Conservation (phyloP, 1,140 invertebrate genomes). For the Sminthurides bifidus region DNA sequence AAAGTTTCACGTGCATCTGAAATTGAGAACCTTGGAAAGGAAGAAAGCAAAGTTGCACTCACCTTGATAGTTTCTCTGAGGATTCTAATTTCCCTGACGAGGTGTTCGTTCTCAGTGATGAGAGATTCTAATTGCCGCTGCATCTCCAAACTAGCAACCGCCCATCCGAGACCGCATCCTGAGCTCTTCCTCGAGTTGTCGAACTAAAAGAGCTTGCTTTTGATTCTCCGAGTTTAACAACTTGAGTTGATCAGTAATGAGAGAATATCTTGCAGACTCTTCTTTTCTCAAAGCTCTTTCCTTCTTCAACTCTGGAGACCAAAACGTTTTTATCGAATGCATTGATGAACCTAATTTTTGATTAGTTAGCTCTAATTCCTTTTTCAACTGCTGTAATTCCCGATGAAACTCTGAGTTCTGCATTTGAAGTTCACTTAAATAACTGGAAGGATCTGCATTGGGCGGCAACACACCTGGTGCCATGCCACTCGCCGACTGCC, state of each 20-base stretch:
- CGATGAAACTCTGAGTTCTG: slow-evolving; percentile 89
- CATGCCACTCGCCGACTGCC: not conserved
- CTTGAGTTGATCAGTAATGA: slow-evolving; percentile 94
- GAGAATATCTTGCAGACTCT: slow-evolving; percentile 82
- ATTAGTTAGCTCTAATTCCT: slow-evolving; percentile 91
- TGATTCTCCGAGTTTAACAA: slow-evolving; percentile 93
- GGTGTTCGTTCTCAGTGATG: slow-evolving; percentile 86
- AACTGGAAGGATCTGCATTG: slow-evolving; percentile 38
- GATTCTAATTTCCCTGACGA: slow-evolving; percentile 87
- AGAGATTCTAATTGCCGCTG: slow-evolving; percentile 84
- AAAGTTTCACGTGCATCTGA: too few relatives aligned
- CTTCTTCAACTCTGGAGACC: slow-evolving; percentile 98
- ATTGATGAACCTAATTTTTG: slow-evolving; percentile 96
- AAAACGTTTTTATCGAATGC: slow-evolving; percentile 99
- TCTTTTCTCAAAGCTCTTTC: slow-evolving; percentile 91
- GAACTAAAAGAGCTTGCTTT: slow-evolving; percentile 63
- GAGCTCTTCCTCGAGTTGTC: slow-evolving; percentile 82
- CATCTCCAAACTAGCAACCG: slow-evolving; percentile 65
- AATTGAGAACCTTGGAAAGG: too few relatives aligned
- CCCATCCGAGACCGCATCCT: slow-evolving; percentile 62
- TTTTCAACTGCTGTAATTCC: slow-evolving; percentile 91
- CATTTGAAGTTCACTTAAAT: slow-evolving; percentile 83
- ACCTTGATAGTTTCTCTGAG: slow-evolving; percentile 86
- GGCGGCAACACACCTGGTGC: slow-evolving; percentile 9
- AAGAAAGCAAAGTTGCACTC: too few relatives aligned